phyloP scores from a whole-genome alignment of 2,797 vertebrate species.

The Menidia menidia region DNA sequence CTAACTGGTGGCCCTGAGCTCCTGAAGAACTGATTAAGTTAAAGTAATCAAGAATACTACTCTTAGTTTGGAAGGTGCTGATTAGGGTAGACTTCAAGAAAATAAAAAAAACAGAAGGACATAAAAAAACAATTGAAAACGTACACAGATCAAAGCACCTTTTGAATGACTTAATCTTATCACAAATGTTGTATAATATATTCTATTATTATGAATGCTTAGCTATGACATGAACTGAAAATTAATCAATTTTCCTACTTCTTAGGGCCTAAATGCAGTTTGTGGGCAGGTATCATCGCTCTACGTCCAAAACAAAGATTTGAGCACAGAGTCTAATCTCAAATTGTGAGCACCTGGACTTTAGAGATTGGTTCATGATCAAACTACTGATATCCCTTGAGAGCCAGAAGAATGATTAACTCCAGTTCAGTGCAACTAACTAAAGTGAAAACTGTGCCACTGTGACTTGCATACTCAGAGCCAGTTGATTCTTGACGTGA shows the following conservation, averaged over 20 bases:
- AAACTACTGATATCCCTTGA: background rate
- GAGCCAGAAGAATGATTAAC: background rate
- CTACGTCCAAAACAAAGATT: background rate
- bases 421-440: background rate
- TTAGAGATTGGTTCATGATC: background rate
- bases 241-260: background rate
- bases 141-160: background rate
- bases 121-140: too few species aligned
- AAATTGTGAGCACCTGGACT: background rate
- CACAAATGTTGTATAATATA: background rate
- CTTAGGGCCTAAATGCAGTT: constrained; percentile 12
- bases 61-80: too few species aligned
- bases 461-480: too few species aligned
- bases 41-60: background rate
- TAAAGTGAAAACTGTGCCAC: too few species aligned
- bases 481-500: too few species aligned
- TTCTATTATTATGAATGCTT: background rate
- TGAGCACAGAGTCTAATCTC: background rate
- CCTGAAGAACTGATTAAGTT: background rate
- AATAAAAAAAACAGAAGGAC: too few species aligned
- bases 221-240: background rate
- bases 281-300: background rate
- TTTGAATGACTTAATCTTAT: background rate
- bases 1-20: too few species aligned
- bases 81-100: too few species aligned